Evolutionary conservation across 2,888 invertebrate species (phyloP).

Genomic region (Eilema caniola): DNA sequence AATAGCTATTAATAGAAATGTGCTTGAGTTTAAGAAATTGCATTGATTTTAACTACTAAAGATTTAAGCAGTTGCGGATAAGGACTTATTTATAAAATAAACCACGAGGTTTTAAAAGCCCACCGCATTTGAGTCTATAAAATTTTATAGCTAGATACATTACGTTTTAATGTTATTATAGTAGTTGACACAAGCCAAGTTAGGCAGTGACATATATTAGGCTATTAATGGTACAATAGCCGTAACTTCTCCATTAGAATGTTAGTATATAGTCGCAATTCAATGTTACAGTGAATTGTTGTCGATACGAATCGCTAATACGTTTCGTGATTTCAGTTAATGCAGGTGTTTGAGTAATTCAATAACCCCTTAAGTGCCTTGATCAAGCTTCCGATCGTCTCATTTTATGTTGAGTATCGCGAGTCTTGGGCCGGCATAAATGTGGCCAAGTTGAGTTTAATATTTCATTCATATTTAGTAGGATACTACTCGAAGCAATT

Average conservation of each 20-base stretch:
- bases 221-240: slow-evolving; percentile 41
- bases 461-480: neutral
- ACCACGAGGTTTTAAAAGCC: neutral
- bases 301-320: slow-evolving; percentile 19
- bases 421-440: neutral
- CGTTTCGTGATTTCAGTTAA: slow-evolving; percentile 13
- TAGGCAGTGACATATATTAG: slow-evolving; percentile 37
- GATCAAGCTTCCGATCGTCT: neutral
- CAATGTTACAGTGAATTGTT: slow-evolving; percentile 32
- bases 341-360: neutral
- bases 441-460: neutral
- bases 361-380: slow-evolving; percentile 3
- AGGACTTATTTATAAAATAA: neutral
- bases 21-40: neutral
- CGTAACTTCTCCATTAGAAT: slow-evolving; percentile 28
- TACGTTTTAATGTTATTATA: slow-evolving; percentile 14
- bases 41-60: neutral
- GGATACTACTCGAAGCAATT: no score
- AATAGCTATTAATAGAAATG: neutral
- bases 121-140: slow-evolving; percentile 31
- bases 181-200: slow-evolving; percentile 25
- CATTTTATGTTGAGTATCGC: neutral
- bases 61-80: no score
- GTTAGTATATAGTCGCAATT: slow-evolving; percentile 29
- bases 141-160: slow-evolving; percentile 44